These are phyloP conservation scores for Chondrosia reniformis DNA, from an alignment of 37 sponge, comb jelly and placozoan species.

Conservation along the genomic window DNA sequence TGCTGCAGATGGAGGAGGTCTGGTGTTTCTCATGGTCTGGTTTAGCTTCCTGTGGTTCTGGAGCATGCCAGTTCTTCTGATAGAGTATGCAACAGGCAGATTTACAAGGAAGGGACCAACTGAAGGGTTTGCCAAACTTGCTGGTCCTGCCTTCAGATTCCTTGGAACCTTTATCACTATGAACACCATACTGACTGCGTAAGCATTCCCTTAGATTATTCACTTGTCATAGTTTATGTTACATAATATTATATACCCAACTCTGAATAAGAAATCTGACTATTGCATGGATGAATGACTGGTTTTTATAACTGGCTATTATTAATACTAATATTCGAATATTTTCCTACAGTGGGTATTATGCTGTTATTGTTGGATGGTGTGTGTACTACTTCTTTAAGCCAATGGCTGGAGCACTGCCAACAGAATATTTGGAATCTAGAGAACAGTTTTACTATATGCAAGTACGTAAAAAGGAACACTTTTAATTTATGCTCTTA, in stretches of 20 bases:
- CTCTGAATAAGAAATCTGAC: too few species aligned
- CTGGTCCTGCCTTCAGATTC: constrained; percentile 69
- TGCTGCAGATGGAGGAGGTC: constrained; percentile 63
- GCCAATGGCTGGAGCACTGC: constrained; percentile 39
- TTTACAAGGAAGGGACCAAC: constrained; percentile 62
- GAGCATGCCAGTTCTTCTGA: constrained; percentile 77
- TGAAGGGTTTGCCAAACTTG: constrained; percentile 49
- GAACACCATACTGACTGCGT: constrained; percentile 59
- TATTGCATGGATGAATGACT: too few species aligned
- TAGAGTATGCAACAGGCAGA: constrained; percentile 77
- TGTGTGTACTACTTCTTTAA: constrained; percentile 75
- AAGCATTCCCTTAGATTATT: too few species aligned
- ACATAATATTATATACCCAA: too few species aligned
- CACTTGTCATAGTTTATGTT: too few species aligned
- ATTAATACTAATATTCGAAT: neutral
- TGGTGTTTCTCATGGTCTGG: constrained; percentile 82
- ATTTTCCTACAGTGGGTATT: constrained; percentile 58
- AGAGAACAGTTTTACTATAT: constrained; percentile 40
- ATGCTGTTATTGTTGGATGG: constrained; percentile 80
- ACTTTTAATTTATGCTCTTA: neutral
- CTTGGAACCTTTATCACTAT: constrained; percentile 65
- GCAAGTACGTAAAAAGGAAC: constrained; percentile 24
- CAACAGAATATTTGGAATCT: constrained; percentile 32
- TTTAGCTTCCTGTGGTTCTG: constrained; percentile 71
- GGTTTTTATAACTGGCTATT: too few species aligned